Conservation (phyloP, 2,113 vertebrate species). For the Pimephales promelas region DNA sequence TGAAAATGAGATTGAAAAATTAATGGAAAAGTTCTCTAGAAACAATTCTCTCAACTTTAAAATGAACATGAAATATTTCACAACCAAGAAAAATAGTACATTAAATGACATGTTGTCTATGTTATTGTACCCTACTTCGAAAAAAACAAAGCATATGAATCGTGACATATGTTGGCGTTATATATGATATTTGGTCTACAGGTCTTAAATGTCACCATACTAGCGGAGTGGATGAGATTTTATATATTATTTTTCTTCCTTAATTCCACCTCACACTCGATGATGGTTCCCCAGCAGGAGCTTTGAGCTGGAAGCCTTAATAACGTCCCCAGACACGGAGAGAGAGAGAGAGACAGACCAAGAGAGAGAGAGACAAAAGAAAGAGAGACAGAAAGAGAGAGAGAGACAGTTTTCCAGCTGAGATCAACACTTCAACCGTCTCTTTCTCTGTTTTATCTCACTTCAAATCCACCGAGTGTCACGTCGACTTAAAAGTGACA, state of each 20-base stretch:
- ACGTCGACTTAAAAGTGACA: background rate
- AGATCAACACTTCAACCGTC: slow-evolving; percentile 22
- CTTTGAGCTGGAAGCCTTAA: slow-evolving; percentile 55
- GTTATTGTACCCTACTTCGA: background rate
- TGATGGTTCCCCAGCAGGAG: slow-evolving; percentile 34
- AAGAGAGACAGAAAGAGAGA: no score
- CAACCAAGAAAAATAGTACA: background rate
- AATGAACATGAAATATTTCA: no score
- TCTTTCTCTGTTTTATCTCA: background rate
- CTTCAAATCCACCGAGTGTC: background rate
- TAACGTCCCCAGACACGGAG: slow-evolving; percentile 50
- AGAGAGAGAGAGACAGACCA: no score
- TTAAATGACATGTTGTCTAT: background rate
- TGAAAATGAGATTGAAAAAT: no score
- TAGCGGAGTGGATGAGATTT: background rate
- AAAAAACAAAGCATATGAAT: background rate
- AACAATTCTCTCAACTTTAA: no score
- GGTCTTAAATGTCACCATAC: background rate
- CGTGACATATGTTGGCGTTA: background rate
- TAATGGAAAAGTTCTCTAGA: no score
- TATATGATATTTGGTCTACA: no score
- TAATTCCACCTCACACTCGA: background rate
- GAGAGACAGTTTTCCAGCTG: no score
- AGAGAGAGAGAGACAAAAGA: no score
- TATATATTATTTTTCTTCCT: background rate